Conservation (phyloP, 2,797 vertebrate species). For the Acrocephalus scirpaceus region DNA sequence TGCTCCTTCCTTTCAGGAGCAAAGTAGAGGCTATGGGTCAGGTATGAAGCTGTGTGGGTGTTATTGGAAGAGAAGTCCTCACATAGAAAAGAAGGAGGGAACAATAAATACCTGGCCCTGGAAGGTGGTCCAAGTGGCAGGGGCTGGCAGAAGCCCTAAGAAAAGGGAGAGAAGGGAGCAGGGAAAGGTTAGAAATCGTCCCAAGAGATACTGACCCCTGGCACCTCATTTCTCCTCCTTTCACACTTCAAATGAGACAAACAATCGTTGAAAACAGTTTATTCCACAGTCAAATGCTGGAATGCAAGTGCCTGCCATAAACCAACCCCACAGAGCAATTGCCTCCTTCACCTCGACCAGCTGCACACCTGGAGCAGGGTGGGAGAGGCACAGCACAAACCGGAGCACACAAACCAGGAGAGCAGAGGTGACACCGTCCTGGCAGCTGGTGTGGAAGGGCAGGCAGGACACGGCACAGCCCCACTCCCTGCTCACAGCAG, state of each 20-base stretch:
- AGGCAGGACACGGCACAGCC: not conserved
- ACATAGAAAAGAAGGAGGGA: not conserved
- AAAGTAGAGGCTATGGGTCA: not conserved
- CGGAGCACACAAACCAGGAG: not conserved
- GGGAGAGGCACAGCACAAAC: not conserved
- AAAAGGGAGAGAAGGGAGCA: not conserved
- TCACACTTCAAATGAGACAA: not conserved
- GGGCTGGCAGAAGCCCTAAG: not conserved
- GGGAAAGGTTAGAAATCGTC: not conserved
- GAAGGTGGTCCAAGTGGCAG: not conserved
- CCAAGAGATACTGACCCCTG: not conserved
- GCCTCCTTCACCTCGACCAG: not conserved
- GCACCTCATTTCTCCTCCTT: not conserved
- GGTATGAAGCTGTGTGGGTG: rapidly evolving
- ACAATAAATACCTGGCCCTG: not conserved
- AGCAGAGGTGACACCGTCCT: not conserved
- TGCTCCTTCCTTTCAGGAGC: not conserved
- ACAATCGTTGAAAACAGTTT: not conserved
- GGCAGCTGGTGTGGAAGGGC: not conserved
- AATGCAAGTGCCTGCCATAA: not conserved
- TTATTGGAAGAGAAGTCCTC: not conserved
- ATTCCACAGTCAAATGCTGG: not conserved
- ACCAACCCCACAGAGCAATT: not conserved
- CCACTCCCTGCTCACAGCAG: not conserved
- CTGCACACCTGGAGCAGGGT: not conserved